Percentiles rank a stretch among this genome's conserved stretches.
phyloP scores from a whole-genome alignment of 2,888 invertebrate genomes.

The Dusona sp. region DNA sequence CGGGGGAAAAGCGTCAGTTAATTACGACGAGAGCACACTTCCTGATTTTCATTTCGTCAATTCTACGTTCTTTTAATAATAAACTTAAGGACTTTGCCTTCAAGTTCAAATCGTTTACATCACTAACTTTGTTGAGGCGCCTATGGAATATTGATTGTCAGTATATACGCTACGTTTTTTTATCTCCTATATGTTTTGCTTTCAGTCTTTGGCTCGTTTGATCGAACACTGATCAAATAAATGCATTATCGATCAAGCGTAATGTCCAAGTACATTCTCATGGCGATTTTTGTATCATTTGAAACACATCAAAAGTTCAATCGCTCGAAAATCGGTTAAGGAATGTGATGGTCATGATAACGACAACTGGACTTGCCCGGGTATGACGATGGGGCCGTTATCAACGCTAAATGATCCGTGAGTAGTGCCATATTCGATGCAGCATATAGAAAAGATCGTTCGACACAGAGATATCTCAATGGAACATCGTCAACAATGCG shows the following conservation, averaged over 20 bases:
- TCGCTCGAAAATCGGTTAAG: slow-evolving; percentile 34
- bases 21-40: not conserved
- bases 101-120: not conserved
- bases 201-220: not conserved
- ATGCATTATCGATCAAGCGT: slow-evolving; percentile 6
- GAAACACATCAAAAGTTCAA: slow-evolving; percentile 39
- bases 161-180: not conserved
- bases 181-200: not conserved
- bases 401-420: slow-evolving; percentile 52
- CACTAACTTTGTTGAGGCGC: not conserved
- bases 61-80: not conserved
- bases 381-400: slow-evolving; percentile 33
- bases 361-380: not conserved
- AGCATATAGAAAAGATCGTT: slow-evolving; percentile 27
- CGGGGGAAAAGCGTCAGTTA: not conserved
- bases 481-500: slow-evolving; percentile 20
- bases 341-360: slow-evolving; percentile 28
- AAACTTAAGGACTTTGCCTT: not conserved
- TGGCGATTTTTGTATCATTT: slow-evolving; percentile 9
- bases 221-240: slow-evolving; percentile 4
- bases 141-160: not conserved
- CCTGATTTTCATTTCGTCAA: not conserved
- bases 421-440: slow-evolving; percentile 40
- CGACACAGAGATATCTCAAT: not conserved
- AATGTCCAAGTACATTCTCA: not conserved